Base-by-base conservation (phyloP, 2,797 vertebrate genomes). In the Hydrocynus forskahlii region DNA sequence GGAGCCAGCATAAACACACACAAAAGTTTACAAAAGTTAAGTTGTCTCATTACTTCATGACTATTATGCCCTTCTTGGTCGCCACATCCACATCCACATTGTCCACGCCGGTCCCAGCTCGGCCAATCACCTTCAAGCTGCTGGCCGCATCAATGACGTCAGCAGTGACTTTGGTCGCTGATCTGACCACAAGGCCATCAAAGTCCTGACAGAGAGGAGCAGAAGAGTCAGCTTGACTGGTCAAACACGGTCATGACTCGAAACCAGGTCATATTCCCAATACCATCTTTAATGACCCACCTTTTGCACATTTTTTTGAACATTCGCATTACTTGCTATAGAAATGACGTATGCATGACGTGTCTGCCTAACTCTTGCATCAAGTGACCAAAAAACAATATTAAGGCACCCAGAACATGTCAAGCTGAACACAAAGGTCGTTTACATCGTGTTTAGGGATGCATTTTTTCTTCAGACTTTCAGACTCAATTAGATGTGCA, bases 21-120 rank as follows among this genome's bases (percentile, higher is more conserved):
- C 45, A 10, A 9, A 48, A 48, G 5, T 23, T 4, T 4, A 1
- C 12, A 29, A 55, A 55, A 6, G 29, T 17, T 5, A 55, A 6
- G 29, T 17, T 1, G 17, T 64, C 29, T 79, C 81, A 95, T 95
- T 94, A 99, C 98, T 99, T 99, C 98, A 99, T 99, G 71, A 99
- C 98, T 81, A 99, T 95, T 54, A 99, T 83, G 6, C 98, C 98
- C 83, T 94, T 97, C 84, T 94, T 96, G 1, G 97, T 99, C 0
- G 98, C 97, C 0, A 96, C 96, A 1, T 97, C 96, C 70, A 99
- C 96, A 0, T 99, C 97, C 85, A 99, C 97, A 0, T 99, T 99
- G 91, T 99, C 98, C 80, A 99, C 97, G 0, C 98, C 98, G 0
- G 98, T 99, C 54, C 98, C 98, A 0, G 98, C 98, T 91, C 98